Base-by-base conservation (phyloP, 1,140 invertebrate genomes). In the Neodiprion virginianus region DNA sequence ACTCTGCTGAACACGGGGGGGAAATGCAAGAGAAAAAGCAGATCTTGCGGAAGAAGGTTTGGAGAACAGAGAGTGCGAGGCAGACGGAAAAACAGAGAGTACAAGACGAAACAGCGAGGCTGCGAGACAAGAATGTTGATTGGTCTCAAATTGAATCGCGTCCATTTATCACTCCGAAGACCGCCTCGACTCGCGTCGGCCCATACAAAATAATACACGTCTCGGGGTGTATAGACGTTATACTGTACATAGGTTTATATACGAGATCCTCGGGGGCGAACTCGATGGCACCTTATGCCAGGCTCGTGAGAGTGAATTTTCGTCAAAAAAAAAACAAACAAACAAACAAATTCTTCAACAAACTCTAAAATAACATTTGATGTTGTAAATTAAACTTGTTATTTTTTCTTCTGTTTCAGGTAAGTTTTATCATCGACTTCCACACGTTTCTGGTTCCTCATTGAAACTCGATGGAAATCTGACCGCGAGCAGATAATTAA, bases 61-160 rank as follows among this genome's bases (percentile, higher is more conserved):
- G 48, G n/a, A 67, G 49, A 73, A 47, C 14, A 66, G 76, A 71
- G 23, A 50, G 81, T 73, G 75, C 71, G 69, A 67, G 68, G 23
- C 68, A 49, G 67, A 73, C 66, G 81, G 79, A 76, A 76, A 72
- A 72, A 77, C 76, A 76, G 75, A 81, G 72, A 73, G 78, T 75
- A 80, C 75, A 75, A 73, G 78, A 74, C 78, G 77, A 28, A 61
- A 75, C 75, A 71, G 74, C 69, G 76, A 82, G 74, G 68, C 78
- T 76, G 79, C 53, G 53, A 72, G 78, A 84, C 83, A 83, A 85
- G 82, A 86, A 86, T 85, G 85, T 86, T 86, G 85, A 85, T 86
- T 86, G 84, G 83, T 79, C 83, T 85, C 80, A 85, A 86, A 86
- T 85, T 86, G 84, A 86, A 85, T 85, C 83, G 79, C 80, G 76